Evolutionary conservation across 2,113 vertebrate genomes (phyloP).

Genomic region (Oryzias melastigma): DNA sequence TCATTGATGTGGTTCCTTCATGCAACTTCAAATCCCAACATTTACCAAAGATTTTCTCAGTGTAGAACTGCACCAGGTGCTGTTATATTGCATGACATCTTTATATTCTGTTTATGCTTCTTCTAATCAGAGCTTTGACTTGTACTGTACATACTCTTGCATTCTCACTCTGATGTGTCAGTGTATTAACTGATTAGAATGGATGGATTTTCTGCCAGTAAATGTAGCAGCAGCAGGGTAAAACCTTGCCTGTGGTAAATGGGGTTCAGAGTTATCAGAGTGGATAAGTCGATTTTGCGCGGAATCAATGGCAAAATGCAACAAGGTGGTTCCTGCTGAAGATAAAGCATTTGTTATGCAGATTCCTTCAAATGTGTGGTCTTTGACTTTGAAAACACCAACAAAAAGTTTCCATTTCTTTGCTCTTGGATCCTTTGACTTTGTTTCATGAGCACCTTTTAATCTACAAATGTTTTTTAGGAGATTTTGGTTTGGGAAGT

Average conservation of each 20-base stretch:
- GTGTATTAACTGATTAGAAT: constrained; percentile 67
- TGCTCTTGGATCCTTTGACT: background rate
- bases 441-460: no score
- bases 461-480: no score
- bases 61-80: no score
- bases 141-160: constrained; percentile 49
- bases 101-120: no score
- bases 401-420: background rate
- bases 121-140: constrained; percentile 48
- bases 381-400: background rate
- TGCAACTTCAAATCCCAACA: no score
- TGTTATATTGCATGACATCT: no score
- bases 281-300: constrained; percentile 54
- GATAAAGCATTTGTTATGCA: constrained; percentile 55
- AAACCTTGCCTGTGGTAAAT: constrained; percentile 64
- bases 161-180: constrained; percentile 42
- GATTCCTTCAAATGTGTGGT: constrained; percentile 27
- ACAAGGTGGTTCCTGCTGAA: constrained; percentile 55
- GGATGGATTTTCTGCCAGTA: constrained; percentile 69
- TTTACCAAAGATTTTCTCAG: no score
- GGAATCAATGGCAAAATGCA: constrained; percentile 65
- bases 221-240: constrained; percentile 33
- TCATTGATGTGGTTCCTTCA: no score
- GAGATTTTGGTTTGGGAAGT: no score
- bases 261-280: constrained; percentile 59